Evolutionary conservation across 2,888 invertebrate genomes (phyloP).

Genomic region (Amphimallon solstitiale): DNA sequence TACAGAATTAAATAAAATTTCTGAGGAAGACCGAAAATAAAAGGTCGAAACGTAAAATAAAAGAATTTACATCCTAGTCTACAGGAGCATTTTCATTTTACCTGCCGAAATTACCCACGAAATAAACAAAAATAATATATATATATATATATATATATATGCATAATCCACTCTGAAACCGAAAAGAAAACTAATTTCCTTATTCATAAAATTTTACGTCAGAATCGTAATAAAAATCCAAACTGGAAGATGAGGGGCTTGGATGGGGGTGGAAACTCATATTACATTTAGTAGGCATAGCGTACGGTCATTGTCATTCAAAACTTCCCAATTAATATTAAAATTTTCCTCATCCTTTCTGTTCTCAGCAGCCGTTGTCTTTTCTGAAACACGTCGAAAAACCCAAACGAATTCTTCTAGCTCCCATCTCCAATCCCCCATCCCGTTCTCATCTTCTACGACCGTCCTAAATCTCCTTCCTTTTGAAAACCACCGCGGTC

Average conservation of each 20-base stretch:
- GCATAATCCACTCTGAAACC: not conserved
- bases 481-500: conserved; percentile 16
- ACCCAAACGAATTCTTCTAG: conserved; percentile 3
- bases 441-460: too few relatives aligned
- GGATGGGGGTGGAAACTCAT: not conserved
- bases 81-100: too few relatives aligned
- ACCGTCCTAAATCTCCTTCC: not conserved
- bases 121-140: too few relatives aligned
- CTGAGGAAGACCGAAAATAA: too few relatives aligned
- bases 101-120: too few relatives aligned
- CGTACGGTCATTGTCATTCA: conserved; percentile 16
- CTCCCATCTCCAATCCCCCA: too few relatives aligned
- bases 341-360: conserved; percentile 17
- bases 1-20: too few relatives aligned
- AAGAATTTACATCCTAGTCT: too few relatives aligned
- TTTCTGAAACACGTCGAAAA: conserved; percentile 1
- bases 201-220: conserved; percentile 25
- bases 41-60: too few relatives aligned
- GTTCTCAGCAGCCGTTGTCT: not conserved
- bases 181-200: conserved; percentile 29
- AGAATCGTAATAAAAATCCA: conserved; percentile 12
- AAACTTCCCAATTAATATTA: conserved; percentile 31
- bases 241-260: conserved; percentile 19
- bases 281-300: conserved; percentile 8
- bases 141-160: conserved; percentile 7